Conservation (phyloP, 2,113 vertebrate genomes). For the Bombycilla garrulus region DNA sequence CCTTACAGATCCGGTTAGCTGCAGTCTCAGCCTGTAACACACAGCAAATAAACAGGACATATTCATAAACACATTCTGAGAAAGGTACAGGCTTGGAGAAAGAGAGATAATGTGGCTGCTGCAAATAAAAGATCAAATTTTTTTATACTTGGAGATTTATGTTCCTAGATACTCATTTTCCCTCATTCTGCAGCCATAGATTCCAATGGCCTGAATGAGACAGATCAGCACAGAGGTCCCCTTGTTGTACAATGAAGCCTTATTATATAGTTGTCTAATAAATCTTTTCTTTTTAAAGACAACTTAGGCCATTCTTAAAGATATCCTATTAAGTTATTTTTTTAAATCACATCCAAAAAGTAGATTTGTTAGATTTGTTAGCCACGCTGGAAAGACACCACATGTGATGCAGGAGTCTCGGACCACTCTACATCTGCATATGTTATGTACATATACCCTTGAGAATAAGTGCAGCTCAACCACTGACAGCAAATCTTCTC, state of each 20-base stretch:
- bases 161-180: background rate
- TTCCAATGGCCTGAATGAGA: background rate
- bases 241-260: background rate
- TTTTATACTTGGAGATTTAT: background rate
- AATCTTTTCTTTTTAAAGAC: background rate
- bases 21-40: conserved; percentile 94
- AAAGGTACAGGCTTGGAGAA: background rate
- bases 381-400: background rate
- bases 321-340: conserved; percentile 17
- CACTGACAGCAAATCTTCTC: background rate
- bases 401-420: background rate
- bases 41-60: conserved; percentile 51
- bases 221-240: background rate
- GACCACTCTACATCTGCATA: background rate
- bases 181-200: background rate
- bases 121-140: background rate
- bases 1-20: conserved; percentile 97
- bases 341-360: background rate
- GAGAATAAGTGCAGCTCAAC: background rate
- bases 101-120: background rate
- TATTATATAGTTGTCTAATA: background rate
- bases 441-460: background rate
- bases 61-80: background rate
- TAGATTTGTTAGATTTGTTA: conserved; percentile 54
- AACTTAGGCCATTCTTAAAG: background rate